phyloP scores from a whole-genome alignment of 2,888 invertebrate genomes.

The Chymomyza procnemis region DNA sequence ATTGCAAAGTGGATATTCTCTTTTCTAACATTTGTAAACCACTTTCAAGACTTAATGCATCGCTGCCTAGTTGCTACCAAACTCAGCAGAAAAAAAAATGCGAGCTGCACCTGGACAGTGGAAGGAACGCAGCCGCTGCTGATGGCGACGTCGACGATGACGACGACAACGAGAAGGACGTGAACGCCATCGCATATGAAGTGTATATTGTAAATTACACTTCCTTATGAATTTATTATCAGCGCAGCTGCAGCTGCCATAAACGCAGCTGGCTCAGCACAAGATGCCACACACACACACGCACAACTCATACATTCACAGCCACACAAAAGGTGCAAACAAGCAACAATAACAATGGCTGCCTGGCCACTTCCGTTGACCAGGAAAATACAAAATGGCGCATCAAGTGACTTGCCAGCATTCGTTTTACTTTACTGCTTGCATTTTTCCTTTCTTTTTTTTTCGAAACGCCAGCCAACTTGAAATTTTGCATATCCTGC shows the following conservation, averaged over 20 bases:
- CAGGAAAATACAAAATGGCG: conserved; percentile 23
- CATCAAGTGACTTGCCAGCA: conserved; percentile 47
- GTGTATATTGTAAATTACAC: conserved; percentile 65
- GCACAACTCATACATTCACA: conserved; percentile 14
- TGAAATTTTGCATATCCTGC: conserved; percentile 66
- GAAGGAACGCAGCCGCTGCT: neutral
- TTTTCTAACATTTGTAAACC: conserved; percentile 45
- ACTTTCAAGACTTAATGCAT: conserved; percentile 54
- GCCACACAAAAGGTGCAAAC: conserved; percentile 25
- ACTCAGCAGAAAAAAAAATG: conserved; percentile 49
- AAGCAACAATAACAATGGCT: conserved; percentile 31
- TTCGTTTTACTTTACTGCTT: neutral
- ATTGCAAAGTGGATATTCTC: conserved; percentile 43
- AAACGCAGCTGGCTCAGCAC: conserved; percentile 39
- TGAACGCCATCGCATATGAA: conserved; percentile 53
- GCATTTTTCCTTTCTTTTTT: conserved; percentile 5
- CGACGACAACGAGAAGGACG: neutral
- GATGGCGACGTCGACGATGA: neutral
- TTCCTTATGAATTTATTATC: conserved; percentile 73
- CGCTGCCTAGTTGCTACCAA: conserved; percentile 40
- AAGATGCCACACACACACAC: conserved; percentile 60
- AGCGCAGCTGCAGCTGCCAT: conserved; percentile 66
- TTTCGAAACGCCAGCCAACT: conserved; percentile 65
- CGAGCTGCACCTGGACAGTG: neutral
- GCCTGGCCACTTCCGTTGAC: conserved; percentile 6